Base-by-base conservation (phyloP, 2,888 invertebrate species). In the Phaedon cochleariae region DNA sequence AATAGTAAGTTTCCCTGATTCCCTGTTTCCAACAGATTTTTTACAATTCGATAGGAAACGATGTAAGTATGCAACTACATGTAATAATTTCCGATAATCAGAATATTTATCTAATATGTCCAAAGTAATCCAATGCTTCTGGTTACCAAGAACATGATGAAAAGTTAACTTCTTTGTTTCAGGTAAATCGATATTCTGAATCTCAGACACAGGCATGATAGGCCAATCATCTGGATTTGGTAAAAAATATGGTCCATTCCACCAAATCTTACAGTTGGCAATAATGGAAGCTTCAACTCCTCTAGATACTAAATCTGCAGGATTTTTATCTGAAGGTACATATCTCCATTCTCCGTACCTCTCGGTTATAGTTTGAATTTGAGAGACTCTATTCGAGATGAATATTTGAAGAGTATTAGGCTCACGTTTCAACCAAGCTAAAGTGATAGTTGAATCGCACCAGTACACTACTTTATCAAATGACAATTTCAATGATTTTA, bases 281-380 rank as follows among this genome's bases (percentile, higher is more conserved):
- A 57, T 12, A n/a, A n/a, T 37, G n/a, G 5, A 12, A 12, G 41
- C n/a, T n/a, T 57, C 57, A 10, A 57, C 26, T 26, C 26, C 26
- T 26, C 26, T 26, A 26, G 26, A 26, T 26, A 48, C 48, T 9
- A 48, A 48, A 48, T 48, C 65, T 10, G 62, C 65, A 9, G 59
- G 59, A 62, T 65, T 65, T 34, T 62, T 57, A 21, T 22, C 20
- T 15, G 46, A 37, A 7, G 60, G 64, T 48, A 65, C 62, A 52
- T 63, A 41, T 31, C 48, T 53, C 65, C 65, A 65, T 41, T 62
- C 46, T 7, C 26, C 26, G 26, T 26, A 26, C 26, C 7, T 26
- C 7, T 26, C 26, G 26, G 26, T 26, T 26, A 26, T 26, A 26
- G 26, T 26, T 26, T 26, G 26, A 26, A 26, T 26, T 26, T 26